Evolutionary conservation across 2,888 invertebrate genomes (phyloP).

Genomic region (Chirona hameri): DNA sequence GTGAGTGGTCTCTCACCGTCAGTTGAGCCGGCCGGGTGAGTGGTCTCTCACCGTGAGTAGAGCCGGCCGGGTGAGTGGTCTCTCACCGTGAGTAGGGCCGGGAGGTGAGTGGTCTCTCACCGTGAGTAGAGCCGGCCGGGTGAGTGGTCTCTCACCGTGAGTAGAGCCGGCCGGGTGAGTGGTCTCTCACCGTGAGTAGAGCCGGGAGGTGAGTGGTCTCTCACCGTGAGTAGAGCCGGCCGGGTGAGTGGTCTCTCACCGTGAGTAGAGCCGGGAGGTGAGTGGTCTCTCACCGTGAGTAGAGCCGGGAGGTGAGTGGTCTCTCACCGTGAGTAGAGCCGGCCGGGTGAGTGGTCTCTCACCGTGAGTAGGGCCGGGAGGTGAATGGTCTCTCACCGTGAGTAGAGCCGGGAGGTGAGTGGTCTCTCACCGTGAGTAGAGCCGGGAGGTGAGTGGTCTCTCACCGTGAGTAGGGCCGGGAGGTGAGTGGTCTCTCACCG

Average conservation of each 20-base stretch:
- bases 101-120: conserved; percentile 8
- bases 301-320: conserved; percentile 8
- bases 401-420: conserved; percentile 9
- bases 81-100: neutral
- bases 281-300: conserved; percentile 2
- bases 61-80: too few species aligned
- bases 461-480: neutral
- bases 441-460: conserved; percentile 9
- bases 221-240: neutral
- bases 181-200: conserved; percentile 2
- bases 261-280: conserved; percentile 1
- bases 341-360: too few species aligned
- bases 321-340: neutral
- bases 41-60: neutral
- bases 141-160: neutral
- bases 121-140: neutral
- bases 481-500: conserved; percentile 8
- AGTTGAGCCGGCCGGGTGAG: neutral
- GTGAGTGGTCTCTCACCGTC: too few species aligned
- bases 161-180: conserved; percentile 5
- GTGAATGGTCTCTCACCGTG: conserved; percentile 2
- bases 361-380: conserved; percentile 1
- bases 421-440: conserved; percentile 2
- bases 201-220: conserved; percentile 9
- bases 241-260: too few species aligned